Percentiles rank a stretch among this genome's conserved stretches.
Conservation (phyloP, 2,113 vertebrate genomes). For the Dromiciops gliroides region DNA sequence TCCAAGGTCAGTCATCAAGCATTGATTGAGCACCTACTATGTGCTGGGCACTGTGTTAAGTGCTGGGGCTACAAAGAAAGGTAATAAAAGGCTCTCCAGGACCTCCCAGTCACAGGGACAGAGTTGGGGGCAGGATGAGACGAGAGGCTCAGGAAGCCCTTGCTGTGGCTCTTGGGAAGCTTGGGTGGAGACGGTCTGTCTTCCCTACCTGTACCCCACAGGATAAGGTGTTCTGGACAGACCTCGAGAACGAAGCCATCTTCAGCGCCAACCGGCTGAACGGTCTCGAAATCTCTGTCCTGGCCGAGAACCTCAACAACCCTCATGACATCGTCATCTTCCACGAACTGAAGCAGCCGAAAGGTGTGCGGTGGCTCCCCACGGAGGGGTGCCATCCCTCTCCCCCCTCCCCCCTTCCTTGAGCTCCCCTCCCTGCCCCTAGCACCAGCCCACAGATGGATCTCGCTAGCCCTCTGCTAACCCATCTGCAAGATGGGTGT, state of each 20-base stretch:
- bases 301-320: constrained; percentile 96
- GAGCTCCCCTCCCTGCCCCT: rapidly evolving
- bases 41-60: neutral
- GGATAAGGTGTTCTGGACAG: constrained; percentile 98
- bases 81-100: neutral
- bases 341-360: constrained; percentile 95
- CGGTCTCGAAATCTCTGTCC: constrained; percentile 88
- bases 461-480: neutral
- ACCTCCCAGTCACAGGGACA: neutral
- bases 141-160: neutral
- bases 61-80: neutral
- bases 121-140: neutral
- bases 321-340: constrained; percentile 97
- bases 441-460: too few relatives aligned
- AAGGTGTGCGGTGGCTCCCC: constrained; percentile 85
- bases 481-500: neutral
- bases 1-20: neutral
- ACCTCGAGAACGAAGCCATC: constrained; percentile 95
- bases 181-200: neutral
- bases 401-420: neutral
- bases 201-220: constrained; percentile 75
- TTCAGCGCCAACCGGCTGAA: constrained; percentile 95
- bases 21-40: neutral
- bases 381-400: neutral
- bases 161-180: neutral